phyloP scores from a whole-genome alignment of 2,797 vertebrate species.

The Echeneis naucrates region DNA sequence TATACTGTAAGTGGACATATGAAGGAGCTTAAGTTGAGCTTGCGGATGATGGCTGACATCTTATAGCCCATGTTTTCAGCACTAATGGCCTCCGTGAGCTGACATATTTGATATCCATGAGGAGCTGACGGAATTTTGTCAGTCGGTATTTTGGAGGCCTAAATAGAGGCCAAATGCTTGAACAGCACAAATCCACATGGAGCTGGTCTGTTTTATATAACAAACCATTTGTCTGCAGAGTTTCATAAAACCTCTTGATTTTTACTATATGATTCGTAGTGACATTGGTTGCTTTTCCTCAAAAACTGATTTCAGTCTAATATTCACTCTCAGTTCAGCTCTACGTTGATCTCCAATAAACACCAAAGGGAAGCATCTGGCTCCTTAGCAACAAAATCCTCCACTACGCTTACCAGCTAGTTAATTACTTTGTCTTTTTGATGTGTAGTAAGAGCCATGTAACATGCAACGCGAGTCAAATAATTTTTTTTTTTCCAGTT shows the following conservation, averaged over 20 bases:
- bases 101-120: not conserved
- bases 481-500: too few species aligned
- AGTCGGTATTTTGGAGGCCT: not conserved
- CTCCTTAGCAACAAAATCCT: too few species aligned
- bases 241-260: not conserved
- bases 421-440: not conserved
- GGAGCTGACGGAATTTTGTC: slow-evolving; percentile 3
- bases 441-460: not conserved
- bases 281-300: not conserved
- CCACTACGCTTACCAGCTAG: too few species aligned
- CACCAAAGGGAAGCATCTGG: too few species aligned
- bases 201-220: not conserved
- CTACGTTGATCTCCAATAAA: not conserved
- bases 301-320: not conserved
- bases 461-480: too few species aligned
- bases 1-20: too few species aligned
- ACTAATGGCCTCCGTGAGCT: slow-evolving; percentile 10
- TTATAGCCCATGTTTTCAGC: not conserved
- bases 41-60: not conserved
- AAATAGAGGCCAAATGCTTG: slow-evolving; percentile 5
- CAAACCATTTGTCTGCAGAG: not conserved
- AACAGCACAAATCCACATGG: not conserved
- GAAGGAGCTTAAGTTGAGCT: not conserved
- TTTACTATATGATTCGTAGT: not conserved
- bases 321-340: not conserved